Conservation (phyloP, 1,140 invertebrate species). For the Diabrotica virgifera region DNA sequence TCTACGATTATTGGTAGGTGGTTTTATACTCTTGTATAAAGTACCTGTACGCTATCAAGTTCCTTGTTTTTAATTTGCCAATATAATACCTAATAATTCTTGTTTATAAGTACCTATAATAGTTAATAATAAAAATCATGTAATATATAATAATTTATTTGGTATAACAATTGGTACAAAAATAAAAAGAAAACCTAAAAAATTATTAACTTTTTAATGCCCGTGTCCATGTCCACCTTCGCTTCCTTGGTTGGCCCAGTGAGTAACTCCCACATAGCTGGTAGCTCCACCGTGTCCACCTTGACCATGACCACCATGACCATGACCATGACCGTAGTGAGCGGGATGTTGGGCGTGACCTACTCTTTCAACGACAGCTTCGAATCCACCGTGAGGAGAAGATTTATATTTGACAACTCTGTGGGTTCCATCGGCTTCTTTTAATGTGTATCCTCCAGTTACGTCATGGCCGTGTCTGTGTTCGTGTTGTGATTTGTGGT, state of each 20-base stretch:
- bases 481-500: conserved; percentile 51
- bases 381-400: conserved; percentile 44
- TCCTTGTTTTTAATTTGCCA: too few species aligned
- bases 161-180: too few species aligned
- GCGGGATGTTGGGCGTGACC: conserved; percentile 35
- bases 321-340: conserved; percentile 22
- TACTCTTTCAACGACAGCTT: conserved; percentile 35
- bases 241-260: conserved; percentile 19
- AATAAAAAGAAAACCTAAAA: too few species aligned
- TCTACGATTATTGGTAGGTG: too few species aligned
- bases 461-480: conserved; percentile 51
- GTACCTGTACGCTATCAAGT: too few species aligned
- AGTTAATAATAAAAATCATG: too few species aligned
- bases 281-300: conserved; percentile 12
- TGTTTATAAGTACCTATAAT: too few species aligned
- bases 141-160: too few species aligned
- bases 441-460: conserved; percentile 48
- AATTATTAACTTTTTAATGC: background rate
- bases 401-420: conserved; percentile 50
- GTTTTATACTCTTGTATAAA: too few species aligned
- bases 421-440: conserved; percentile 50
- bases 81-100: too few species aligned
- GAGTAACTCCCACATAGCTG: conserved; percentile 27
- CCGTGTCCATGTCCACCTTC: conserved; percentile 8
- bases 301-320: conserved; percentile 17